Conservation (phyloP, 2,888 invertebrate species). For the Cabera pusaria region DNA sequence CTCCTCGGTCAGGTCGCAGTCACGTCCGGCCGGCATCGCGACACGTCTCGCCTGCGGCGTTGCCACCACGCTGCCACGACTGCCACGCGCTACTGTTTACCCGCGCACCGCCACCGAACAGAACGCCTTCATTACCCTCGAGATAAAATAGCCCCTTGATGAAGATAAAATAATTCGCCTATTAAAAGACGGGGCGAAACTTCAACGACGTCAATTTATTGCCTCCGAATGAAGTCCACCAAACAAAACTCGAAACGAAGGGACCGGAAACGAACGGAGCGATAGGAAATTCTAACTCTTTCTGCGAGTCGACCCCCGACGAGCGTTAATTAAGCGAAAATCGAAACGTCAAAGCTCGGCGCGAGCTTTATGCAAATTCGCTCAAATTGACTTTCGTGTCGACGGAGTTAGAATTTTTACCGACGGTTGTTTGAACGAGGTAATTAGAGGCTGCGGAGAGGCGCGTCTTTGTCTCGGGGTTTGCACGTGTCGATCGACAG, state of each 20-base stretch:
- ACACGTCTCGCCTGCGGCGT: conserved; percentile 36
- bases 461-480: conserved; percentile 31
- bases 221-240: conserved; percentile 60
- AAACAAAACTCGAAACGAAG: conserved; percentile 60
- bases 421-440: conserved; percentile 69
- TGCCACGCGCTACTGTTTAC: conserved; percentile 25
- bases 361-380: conserved; percentile 76
- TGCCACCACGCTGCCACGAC: conserved; percentile 15
- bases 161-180: conserved; percentile 72
- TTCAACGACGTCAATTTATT: conserved; percentile 69
- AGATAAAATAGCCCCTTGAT: conserved; percentile 58
- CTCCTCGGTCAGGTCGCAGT: conserved; percentile 66
- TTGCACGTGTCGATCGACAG: conserved; percentile 20
- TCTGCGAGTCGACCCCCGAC: conserved; percentile 54
- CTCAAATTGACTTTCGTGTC: conserved; percentile 72
- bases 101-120: conserved; percentile 24
- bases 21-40: conserved; percentile 66
- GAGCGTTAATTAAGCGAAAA: conserved; percentile 80
- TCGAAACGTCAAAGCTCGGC: conserved; percentile 77
- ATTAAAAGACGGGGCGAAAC: conserved; percentile 66
- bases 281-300: conserved; percentile 69
- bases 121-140: conserved; percentile 55
- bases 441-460: conserved; percentile 64
- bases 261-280: conserved; percentile 58
- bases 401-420: conserved; percentile 68